Percentiles rank a stretch among this genome's conserved stretches.
Evolutionary conservation across 2,797 vertebrate genomes (phyloP).

Genomic region (Sebastes minor): DNA sequence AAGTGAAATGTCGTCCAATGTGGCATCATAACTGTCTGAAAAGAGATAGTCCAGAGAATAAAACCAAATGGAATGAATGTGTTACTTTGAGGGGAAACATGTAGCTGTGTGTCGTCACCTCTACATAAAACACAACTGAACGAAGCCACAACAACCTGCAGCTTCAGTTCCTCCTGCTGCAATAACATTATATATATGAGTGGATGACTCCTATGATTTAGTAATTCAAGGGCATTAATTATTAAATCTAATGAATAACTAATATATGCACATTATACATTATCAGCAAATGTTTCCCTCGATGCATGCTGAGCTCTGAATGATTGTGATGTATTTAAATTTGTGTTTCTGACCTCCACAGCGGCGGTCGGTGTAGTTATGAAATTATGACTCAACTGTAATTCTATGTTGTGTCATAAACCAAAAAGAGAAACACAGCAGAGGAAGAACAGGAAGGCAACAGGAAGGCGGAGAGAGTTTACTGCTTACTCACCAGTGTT

Average conservation of each 20-base stretch:
- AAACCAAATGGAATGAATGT: too few relatives aligned
- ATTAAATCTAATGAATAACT: slow-evolving; percentile 1
- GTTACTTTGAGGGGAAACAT: neutral
- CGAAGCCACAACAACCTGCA: neutral
- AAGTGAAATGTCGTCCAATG: neutral
- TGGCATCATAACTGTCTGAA: neutral
- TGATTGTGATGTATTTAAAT: neutral
- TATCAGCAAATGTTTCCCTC: neutral
- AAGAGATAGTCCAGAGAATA: too few relatives aligned
- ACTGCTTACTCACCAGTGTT: neutral
- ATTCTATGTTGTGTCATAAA: neutral
- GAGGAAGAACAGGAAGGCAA: neutral
- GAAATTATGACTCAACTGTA: neutral
- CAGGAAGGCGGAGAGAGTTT: neutral
- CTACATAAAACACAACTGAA: neutral
- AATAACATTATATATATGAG: neutral
- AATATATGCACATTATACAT: neutral
- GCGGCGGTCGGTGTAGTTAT: neutral
- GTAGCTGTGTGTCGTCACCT: neutral
- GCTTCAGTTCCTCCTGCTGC: neutral
- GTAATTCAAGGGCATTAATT: neutral
- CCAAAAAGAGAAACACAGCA: neutral
- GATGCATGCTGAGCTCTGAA: neutral
- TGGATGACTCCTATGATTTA: neutral
- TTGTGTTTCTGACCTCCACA: neutral